Evolutionary conservation across 2,888 invertebrate species (phyloP), one percentile per base, ranked within the genome.

Genomic region (Tachina fera): DNA sequence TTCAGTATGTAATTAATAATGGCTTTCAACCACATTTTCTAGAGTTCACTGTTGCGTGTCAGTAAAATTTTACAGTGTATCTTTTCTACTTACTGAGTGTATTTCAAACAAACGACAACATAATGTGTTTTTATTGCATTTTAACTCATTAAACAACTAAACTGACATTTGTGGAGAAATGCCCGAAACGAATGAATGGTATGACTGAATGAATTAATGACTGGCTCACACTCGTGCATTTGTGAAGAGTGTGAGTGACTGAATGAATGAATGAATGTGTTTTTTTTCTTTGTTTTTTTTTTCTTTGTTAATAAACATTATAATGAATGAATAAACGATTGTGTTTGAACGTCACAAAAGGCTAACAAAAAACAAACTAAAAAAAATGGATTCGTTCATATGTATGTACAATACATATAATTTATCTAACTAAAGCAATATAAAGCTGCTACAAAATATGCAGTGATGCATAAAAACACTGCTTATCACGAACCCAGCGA

Each of bases 391-490:
- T 68, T 58, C 19, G 53, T 51, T 65, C 41, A 72, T 16, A n/a
- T n/a, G n/a, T n/a, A n/a, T n/a, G n/a, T n/a, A 70, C 68, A 49
- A 67, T 60, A 67, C 60, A 70, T 60, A 65, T 72, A 68, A 65
- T 67, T 77, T 65, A 70, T 60, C 71, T 72, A 68, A 65, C 79
- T 74, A 61, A 79, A 79, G 83, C 83, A 80, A 84, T 81, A 83
- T 81, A 83, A 22, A 76, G 86, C 67, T 83, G 49, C 67, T 83
- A 53, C 49, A 75, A 83, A 83, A 83, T 79, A 87, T 82, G 77
- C 87, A 86, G 16, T 76, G 75, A 82, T 63, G 87, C 87, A 86
- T 86, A 72, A 87, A 87, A 87, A 81, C 79, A 79, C 83, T 56
- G 72, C 86, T 83, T 87, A 87, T 87, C 83, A 87, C 79, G 76